Base-by-base conservation (phyloP, 2,888 invertebrate species). In the Matsumyia berberina region DNA sequence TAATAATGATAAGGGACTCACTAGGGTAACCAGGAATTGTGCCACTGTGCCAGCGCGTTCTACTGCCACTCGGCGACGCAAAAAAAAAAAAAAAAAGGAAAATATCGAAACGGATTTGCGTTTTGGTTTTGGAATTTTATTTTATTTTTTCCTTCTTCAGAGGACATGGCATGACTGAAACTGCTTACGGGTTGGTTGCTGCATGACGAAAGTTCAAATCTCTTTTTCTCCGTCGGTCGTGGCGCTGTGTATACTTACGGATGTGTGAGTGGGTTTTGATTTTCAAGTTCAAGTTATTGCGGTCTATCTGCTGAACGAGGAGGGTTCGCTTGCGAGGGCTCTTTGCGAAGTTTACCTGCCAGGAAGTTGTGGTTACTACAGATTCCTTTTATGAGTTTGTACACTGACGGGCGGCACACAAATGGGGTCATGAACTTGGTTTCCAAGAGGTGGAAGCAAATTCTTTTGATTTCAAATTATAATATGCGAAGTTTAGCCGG, bases 211-310 rank as follows among this genome's bases (percentile, higher is more conserved):
- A 57, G 66, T 74, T 74, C 17, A 15, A 67, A 60, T 62, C 67
- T 24, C 39, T 19, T 39, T 51, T 24, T 24, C 24, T 24, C 24
- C 24, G 24, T 24, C 67, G 39, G 46, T 12, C 6, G 51, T n/a
- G 12, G 31, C 17, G 17, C 33, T 67, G 29, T 60, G 35, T 33
- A 1, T 19, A 19, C 4, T 8, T n/a, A 17, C 17, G 62, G 37
- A 37, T 57, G 58, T 55, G 19, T 44, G 46, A 64, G 64, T 46
- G 70, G 80, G 64, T 58, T 74, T 78, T 74, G 69, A 80, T 79
- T 70, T 85, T 80, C 85, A 85, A 85, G 85, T 85, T 85, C 85
- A 85, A 85, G 85, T 85, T 78, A 46, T 51, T 76, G 76, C 74
- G 83, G 83, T 85, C 79, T 85, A 85, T 85, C 79, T 79, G 58